Evolutionary conservation across 1,140 invertebrate genomes (phyloP).

Genomic region (Magallana gigas): DNA sequence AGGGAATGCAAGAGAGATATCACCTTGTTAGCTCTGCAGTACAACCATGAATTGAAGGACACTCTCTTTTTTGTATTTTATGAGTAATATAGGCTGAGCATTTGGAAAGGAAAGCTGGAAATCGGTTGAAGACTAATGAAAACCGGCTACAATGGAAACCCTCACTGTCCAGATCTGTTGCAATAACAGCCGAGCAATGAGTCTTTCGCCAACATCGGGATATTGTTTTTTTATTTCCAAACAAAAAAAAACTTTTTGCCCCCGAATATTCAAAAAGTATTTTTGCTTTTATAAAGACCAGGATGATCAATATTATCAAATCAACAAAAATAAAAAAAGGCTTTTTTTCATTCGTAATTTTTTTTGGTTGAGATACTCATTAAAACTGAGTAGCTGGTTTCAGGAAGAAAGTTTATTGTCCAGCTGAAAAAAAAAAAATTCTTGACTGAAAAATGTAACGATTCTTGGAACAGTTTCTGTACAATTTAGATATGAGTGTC

Average conservation of each 20-base stretch:
- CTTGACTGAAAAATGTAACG: neutral
- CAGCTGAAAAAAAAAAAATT: neutral
- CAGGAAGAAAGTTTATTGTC: neutral
- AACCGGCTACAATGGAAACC: constrained; percentile 20
- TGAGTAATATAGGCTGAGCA: constrained; percentile 17
- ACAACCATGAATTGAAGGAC: constrained; percentile 35
- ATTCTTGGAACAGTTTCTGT: neutral
- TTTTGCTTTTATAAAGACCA: too few relatives aligned
- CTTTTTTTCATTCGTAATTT: too few relatives aligned
- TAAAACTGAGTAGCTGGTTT: neutral
- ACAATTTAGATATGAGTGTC: neutral
- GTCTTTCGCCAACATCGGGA: neutral
- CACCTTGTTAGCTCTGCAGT: constrained; percentile 21
- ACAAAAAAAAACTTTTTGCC: neutral
- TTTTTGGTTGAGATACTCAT: too few relatives aligned
- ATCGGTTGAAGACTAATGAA: constrained; percentile 23
- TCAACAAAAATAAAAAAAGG: neutral
- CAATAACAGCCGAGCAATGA: neutral
- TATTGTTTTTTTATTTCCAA: neutral
- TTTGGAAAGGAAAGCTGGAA: constrained; percentile 23
- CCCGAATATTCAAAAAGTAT: neutral
- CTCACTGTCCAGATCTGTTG: neutral
- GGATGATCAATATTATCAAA: neutral
- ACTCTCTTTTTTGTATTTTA: constrained; percentile 32
- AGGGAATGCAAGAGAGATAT: neutral